Percentiles rank a stretch among this genome's conserved stretches.
These are phyloP conservation scores for Bombus vancouverensis DNA, from an alignment of 1,140 invertebrate species.

Conservation along the genomic window DNA sequence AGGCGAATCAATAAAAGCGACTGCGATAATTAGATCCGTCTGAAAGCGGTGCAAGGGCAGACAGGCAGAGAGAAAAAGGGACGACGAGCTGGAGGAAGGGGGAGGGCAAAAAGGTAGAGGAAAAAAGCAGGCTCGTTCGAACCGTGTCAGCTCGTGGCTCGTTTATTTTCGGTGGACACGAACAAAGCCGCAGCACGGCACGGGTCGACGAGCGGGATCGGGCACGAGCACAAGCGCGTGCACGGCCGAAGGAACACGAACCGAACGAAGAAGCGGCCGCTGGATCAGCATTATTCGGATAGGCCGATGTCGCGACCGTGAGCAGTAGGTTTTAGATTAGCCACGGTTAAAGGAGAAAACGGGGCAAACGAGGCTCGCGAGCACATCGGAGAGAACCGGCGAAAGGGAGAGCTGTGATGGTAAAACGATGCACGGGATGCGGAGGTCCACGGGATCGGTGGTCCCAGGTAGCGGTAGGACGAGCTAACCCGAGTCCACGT, in stretches of 20 bases:
- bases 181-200: background rate
- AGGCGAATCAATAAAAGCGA: slow-evolving; percentile 36
- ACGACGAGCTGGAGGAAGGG: too few species aligned
- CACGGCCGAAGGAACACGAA: background rate
- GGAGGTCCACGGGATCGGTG: background rate
- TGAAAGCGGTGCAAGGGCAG: background rate
- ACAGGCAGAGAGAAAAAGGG: background rate
- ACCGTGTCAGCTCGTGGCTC: slow-evolving; percentile 7
- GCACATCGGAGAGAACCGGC: background rate
- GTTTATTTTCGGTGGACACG: slow-evolving; percentile 55
- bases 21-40: slow-evolving; percentile 54
- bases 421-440: background rate
- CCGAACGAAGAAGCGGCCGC: slow-evolving; percentile 3
- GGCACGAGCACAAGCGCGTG: background rate
- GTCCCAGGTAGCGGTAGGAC: slow-evolving; percentile 25
- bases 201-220: background rate
- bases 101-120: background rate
- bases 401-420: background rate
- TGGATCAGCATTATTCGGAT: slow-evolving; percentile 64
- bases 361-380: slow-evolving; percentile 33
- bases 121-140: background rate
- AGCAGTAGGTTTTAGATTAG: slow-evolving; percentile 60
- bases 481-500: background rate
- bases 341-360: slow-evolving; percentile 40
- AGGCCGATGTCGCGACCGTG: slow-evolving; percentile 15